These are phyloP conservation scores for Phyllotreta cruciferae DNA, from an alignment of 2,888 invertebrate species.

Conservation along the genomic window DNA sequence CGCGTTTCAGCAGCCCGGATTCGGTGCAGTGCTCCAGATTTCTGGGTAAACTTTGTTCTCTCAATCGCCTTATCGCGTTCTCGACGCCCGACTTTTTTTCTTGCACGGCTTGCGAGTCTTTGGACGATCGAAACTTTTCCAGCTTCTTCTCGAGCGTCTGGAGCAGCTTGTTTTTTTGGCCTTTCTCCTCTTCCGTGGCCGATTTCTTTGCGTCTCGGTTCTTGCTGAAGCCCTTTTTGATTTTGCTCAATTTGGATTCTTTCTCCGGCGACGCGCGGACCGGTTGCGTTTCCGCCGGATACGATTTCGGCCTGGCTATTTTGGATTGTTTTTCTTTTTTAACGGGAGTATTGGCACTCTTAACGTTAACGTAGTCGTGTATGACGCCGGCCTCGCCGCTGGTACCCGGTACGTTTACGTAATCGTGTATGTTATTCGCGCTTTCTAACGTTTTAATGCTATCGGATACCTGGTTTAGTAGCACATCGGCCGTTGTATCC, in stretches of 20 bases:
- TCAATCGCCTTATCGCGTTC: slow-evolving; percentile 67
- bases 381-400: slow-evolving; percentile 34
- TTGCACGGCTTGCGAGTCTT: slow-evolving; percentile 45
- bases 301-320: slow-evolving; percentile 65
- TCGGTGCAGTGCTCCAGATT: slow-evolving; percentile 64
- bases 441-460: slow-evolving; percentile 55
- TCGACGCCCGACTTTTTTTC: slow-evolving; percentile 59
- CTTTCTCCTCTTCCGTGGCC: slow-evolving; percentile 51
- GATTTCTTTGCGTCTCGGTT: slow-evolving; percentile 51
- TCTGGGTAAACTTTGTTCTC: slow-evolving; percentile 72
- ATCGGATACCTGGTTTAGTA: slow-evolving; percentile 51
- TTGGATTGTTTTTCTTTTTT: slow-evolving; percentile 60
- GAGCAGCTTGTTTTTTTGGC: slow-evolving; percentile 66
- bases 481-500: slow-evolving; percentile 36
- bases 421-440: slow-evolving; percentile 50
- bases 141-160: slow-evolving; percentile 80
- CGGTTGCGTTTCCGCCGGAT: slow-evolving; percentile 60
- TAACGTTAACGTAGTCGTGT: slow-evolving; percentile 52
- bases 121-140: slow-evolving; percentile 68
- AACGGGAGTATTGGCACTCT: slow-evolving; percentile 40
- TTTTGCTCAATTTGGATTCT: slow-evolving; percentile 62
- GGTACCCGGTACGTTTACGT: slow-evolving; percentile 47
- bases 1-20: slow-evolving; percentile 73
- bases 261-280: slow-evolving; percentile 62
- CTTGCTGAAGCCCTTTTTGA: slow-evolving; percentile 50